phyloP scores from a whole-genome alignment of 1,140 invertebrate species.

The Trachelipus rathkii region DNA sequence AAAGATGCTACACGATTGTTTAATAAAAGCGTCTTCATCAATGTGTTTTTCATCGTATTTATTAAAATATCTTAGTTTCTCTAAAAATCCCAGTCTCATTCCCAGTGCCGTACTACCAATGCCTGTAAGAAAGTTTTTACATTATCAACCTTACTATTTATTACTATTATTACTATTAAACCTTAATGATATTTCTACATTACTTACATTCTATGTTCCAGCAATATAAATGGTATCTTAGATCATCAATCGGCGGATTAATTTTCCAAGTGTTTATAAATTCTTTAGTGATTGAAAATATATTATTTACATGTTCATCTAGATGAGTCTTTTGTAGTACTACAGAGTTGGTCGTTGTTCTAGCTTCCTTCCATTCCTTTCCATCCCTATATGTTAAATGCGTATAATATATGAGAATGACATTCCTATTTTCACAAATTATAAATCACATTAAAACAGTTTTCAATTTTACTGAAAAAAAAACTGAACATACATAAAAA shows the following conservation, averaged over 20 bases:
- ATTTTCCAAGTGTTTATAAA: neutral
- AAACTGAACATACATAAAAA: too few relatives aligned
- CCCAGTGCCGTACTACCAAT: neutral
- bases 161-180: too few relatives aligned
- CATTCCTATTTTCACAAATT: too few relatives aligned
- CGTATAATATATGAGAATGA: too few relatives aligned
- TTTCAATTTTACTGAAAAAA: too few relatives aligned
- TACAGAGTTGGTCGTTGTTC: neutral
- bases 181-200: too few relatives aligned
- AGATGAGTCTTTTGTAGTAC: neutral
- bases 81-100: neutral
- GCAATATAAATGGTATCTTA: neutral
- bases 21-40: neutral
- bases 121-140: neutral
- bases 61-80: neutral
- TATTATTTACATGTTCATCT: neutral
- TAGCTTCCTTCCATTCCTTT: neutral
- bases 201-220: conserved; percentile 7
- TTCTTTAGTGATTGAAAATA: neutral
- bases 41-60: neutral
- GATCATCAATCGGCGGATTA: neutral
- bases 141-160: too few relatives aligned
- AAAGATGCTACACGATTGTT: too few relatives aligned
- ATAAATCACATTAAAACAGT: too few relatives aligned
- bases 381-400: too few relatives aligned